Evolutionary conservation across 2,797 vertebrate genomes (phyloP).

Genomic region (Lepus oiostolus): DNA sequence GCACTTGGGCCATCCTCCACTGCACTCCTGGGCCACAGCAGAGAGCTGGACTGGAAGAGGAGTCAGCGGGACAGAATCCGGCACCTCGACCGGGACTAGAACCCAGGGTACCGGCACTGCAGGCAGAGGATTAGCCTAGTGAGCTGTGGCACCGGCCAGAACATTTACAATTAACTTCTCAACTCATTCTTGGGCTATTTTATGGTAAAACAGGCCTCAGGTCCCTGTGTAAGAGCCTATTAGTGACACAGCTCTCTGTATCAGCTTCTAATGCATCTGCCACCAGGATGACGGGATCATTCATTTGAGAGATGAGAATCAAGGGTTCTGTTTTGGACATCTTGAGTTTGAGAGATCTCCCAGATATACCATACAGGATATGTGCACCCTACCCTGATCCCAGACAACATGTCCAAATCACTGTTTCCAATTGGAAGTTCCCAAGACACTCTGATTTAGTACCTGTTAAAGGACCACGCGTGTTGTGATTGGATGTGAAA

Average conservation of each 20-base stretch:
- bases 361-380: background rate
- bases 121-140: no score
- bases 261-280: background rate
- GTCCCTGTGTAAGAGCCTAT: background rate
- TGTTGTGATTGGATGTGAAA: constrained; percentile 29
- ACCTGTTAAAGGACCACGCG: background rate
- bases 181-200: background rate
- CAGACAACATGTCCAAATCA: background rate
- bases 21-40: no score
- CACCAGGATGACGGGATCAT: background rate
- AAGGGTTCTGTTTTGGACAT: background rate
- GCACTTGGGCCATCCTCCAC: no score
- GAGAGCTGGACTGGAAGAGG: no score
- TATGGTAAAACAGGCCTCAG: background rate
- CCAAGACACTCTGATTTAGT: constrained; percentile 17
- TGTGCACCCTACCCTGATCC: background rate
- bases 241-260: background rate
- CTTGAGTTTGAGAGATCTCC: background rate
- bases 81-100: no score
- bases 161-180: background rate
- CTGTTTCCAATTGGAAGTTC: constrained; percentile 50
- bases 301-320: background rate
- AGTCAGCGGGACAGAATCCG: no score
- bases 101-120: no score
- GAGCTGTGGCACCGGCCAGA: no score